Percentiles rank a stretch among this genome's conserved stretches.
Conservation (phyloP, 2,113 vertebrate species). For the Burhinus oedicnemus region DNA sequence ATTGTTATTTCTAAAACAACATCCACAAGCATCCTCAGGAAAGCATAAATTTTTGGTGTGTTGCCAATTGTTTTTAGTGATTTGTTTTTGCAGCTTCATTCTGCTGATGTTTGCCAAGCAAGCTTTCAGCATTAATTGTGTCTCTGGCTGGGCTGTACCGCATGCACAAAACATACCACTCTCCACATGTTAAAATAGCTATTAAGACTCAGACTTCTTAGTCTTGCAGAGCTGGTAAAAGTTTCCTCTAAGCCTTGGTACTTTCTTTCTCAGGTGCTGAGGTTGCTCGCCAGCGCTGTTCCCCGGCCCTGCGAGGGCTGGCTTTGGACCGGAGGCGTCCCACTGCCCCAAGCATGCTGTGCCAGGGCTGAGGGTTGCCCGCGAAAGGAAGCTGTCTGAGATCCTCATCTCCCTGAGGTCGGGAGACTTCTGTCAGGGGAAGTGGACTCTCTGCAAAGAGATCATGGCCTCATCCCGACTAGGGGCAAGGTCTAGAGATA, state of each 20-base stretch:
- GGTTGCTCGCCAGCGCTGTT: neutral
- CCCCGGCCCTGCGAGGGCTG: neutral
- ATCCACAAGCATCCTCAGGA: neutral
- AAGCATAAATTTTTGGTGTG: neutral
- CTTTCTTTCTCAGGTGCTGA: conserved; percentile 62
- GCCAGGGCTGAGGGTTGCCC: conserved; percentile 51
- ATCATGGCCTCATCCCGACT: conserved; percentile 87
- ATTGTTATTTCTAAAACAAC: conserved; percentile 5
- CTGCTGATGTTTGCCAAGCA: neutral
- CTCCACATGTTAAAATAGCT: neutral
- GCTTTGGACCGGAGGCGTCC: conserved; percentile 52
- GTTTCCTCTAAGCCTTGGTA: neutral
- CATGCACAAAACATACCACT: neutral
- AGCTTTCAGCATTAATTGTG: conserved; percentile 37
- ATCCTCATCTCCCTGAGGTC: neutral
- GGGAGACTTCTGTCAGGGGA: neutral
- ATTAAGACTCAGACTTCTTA: neutral
- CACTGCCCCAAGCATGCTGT: conserved; percentile 13
- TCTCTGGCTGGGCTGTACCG: neutral
- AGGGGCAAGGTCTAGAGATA: conserved; percentile 81
- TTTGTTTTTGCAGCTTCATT: conserved; percentile 36
- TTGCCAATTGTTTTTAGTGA: conserved; percentile 8
- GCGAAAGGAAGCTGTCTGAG: conserved; percentile 1
- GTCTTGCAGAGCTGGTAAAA: neutral
- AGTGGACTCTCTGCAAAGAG: conserved; percentile 18